Conservation (phyloP, 2,888 invertebrate genomes). For the Adelognathus sp. region DNA sequence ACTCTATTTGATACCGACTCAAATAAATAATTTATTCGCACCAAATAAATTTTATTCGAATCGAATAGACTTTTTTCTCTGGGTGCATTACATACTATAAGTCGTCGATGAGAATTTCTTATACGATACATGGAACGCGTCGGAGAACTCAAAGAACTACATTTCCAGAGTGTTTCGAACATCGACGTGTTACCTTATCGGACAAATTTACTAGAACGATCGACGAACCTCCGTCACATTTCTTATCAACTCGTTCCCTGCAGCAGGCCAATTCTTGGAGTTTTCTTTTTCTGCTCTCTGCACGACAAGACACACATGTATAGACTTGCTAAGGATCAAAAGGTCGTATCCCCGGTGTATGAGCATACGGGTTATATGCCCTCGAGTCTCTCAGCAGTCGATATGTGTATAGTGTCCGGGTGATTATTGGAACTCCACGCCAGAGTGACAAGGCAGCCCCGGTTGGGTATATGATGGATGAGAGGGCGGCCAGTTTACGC, state of each 20-base stretch:
- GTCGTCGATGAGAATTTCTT: too few relatives aligned
- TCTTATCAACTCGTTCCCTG: constrained; percentile 3
- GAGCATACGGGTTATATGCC: too few relatives aligned
- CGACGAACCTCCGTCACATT: not conserved
- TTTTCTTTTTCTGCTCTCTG: not conserved
- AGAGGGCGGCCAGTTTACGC: constrained; percentile 80
- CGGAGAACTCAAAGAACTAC: too few relatives aligned
- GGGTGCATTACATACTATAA: not conserved
- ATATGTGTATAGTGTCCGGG: constrained; percentile 12
- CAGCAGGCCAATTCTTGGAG: constrained; percentile 2
- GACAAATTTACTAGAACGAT: not conserved
- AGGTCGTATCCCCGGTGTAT: too few relatives aligned
- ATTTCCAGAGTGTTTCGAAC: not conserved
- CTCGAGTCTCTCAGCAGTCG: not conserved
- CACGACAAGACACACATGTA: not conserved
- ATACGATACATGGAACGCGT: too few relatives aligned
- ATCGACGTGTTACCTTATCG: not conserved
- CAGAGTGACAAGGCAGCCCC: constrained; percentile 75
- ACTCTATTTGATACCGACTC: too few relatives aligned
- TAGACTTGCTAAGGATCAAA: too few relatives aligned
- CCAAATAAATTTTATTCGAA: too few relatives aligned
- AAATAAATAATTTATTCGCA: too few relatives aligned
- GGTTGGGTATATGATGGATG: constrained; percentile 79
- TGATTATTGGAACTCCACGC: constrained; percentile 53
- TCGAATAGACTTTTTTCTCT: not conserved